Evolutionary conservation across 2,888 invertebrate species (phyloP).

Genomic region (Callinectes sapidus): DNA sequence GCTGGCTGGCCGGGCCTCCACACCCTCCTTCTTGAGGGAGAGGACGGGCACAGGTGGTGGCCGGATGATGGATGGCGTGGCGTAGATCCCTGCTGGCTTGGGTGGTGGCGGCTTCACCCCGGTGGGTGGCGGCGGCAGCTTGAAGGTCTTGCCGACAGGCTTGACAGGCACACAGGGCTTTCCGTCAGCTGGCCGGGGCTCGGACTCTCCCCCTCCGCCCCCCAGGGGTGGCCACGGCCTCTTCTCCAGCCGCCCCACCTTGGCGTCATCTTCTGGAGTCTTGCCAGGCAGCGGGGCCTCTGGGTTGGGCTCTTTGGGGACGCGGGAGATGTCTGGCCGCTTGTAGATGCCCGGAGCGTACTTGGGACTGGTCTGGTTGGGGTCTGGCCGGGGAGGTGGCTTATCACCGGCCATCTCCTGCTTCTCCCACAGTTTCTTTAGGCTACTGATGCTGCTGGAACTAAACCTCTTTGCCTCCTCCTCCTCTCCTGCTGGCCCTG

Average conservation of each 20-base stretch:
- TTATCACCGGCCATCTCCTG: constrained; percentile 71
- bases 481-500: constrained; percentile 77
- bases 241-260: constrained; percentile 75
- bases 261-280: constrained; percentile 68
- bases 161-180: constrained; percentile 73
- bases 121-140: constrained; percentile 72
- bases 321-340: constrained; percentile 64
- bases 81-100: constrained; percentile 75
- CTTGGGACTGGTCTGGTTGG: constrained; percentile 72
- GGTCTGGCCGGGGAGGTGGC: constrained; percentile 61
- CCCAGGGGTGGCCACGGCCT: constrained; percentile 77
- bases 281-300: constrained; percentile 49
- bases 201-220: constrained; percentile 74
- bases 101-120: constrained; percentile 75
- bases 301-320: constrained; percentile 15
- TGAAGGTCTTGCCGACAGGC: constrained; percentile 69
- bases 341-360: constrained; percentile 68
- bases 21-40: constrained; percentile 65
- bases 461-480: constrained; percentile 91
- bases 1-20: constrained; percentile 46
- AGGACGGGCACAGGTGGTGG: constrained; percentile 66
- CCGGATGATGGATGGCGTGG: constrained; percentile 74
- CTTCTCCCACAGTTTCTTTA: constrained; percentile 94
- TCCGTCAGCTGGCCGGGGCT: constrained; percentile 65
- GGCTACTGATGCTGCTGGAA: constrained; percentile 93